Evolutionary conservation across 2,888 invertebrate species (phyloP), one percentile per base, ranked within the genome.

Genomic region (Scaptomyza parva): DNA sequence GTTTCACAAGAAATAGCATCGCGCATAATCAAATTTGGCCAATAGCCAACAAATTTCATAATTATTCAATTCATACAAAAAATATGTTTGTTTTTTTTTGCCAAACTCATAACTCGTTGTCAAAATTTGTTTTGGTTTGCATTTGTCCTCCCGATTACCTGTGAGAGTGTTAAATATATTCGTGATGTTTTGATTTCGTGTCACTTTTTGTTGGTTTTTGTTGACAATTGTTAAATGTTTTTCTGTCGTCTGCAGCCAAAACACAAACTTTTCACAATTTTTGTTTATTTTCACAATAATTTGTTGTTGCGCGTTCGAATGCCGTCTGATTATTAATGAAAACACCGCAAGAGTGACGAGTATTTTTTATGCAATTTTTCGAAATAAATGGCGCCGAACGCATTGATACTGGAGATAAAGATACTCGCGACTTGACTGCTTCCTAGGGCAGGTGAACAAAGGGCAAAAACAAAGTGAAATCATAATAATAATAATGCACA

Each of bases 11-110:
- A 37, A 26, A 52, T 47, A 41, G 33, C 51, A 45, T 44, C 47
- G 50, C 28, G 40, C 28, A 30, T 30, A 50, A 53, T 8, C 17
- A 54, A 43, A 59, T 76, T 76, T 84, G 82, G 82, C 86, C 54
- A 54, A 70, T 84, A 64, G 84, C 82, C 82, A 82, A 48, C 4
- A 52, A 55, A 80, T 73, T 54, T 65, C 14, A 67, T 70, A 63
- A 68, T 68, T 75, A 78, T 76, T 65, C 37, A 47, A 51, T 43
- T n/a, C n/a, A 55, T 14, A 57, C 33, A 54, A 12, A 20, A 17
- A 33, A 41, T 47, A 20, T 45, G 1, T 52, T 18, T 47, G 35
- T 47, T 39, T 14, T 18, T 47, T 39, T 47, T 39, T 14, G 22
- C 47, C 51, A 52, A 26, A 58, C 45, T 59, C 33, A 24, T 39